phyloP scores from a whole-genome alignment of 1,140 invertebrate genomes.

The Cotesia typhae region DNA sequence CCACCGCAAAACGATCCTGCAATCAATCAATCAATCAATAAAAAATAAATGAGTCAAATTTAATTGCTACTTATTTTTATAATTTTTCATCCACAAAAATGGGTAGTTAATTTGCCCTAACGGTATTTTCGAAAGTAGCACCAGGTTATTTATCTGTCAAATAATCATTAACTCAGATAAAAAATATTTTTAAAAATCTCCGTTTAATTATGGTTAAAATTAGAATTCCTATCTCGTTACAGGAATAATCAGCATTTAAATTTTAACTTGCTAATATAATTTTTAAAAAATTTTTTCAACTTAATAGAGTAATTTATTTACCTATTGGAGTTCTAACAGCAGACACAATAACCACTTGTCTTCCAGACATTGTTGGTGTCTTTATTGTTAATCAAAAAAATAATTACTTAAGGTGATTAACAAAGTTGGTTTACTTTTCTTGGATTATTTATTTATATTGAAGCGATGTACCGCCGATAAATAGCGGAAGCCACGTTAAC shows the following conservation, averaged over 20 bases:
- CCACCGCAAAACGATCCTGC: conserved; percentile 77
- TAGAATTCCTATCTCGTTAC: too few species aligned
- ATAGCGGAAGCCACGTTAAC: too few species aligned
- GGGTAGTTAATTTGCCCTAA: conserved; percentile 19
- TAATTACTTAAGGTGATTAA: not conserved
- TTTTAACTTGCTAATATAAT: too few species aligned
- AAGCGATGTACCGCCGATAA: too few species aligned
- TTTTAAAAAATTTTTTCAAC: not conserved
- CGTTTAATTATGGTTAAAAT: too few species aligned
- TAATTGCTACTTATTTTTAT: not conserved
- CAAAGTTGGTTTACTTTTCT: not conserved
- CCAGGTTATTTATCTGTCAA: conserved; percentile 9
- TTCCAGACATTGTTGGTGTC: conserved; percentile 47
- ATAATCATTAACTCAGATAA: too few species aligned
- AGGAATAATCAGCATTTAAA: too few species aligned
- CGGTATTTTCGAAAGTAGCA: conserved; percentile 38
- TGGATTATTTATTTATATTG: too few species aligned
- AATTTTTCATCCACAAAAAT: conserved; percentile 13
- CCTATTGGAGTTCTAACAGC: conserved; percentile 76
- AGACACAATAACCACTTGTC: conserved; percentile 72
- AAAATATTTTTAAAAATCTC: too few species aligned
- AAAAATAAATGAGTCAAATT: not conserved
- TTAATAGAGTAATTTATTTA: conserved; percentile 48
- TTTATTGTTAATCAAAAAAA: not conserved
- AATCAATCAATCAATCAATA: conserved; percentile 39